Conservation (phyloP, 2,113 vertebrate genomes). For the Lophius piscatorius region DNA sequence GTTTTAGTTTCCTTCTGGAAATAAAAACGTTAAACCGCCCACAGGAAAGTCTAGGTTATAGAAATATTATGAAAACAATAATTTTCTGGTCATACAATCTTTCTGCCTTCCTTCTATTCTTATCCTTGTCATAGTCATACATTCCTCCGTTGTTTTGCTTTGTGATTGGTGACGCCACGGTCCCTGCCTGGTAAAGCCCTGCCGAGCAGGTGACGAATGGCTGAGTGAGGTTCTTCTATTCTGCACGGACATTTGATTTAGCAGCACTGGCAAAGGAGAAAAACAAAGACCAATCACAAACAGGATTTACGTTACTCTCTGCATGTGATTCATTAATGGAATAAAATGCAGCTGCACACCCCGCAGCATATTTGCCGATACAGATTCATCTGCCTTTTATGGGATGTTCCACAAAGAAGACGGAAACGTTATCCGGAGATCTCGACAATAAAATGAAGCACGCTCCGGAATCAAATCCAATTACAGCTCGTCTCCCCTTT, state of each 20-base stretch:
- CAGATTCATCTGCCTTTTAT: constrained; percentile 5
- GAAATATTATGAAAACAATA: no score
- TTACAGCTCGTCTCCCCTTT: neutral
- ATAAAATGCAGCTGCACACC: neutral
- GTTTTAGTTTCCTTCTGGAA: no score
- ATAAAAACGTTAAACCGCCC: no score
- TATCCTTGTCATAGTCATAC: neutral
- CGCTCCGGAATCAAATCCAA: neutral
- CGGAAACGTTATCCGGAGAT: neutral
- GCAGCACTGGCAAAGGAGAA: constrained; percentile 26
- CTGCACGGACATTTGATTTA: constrained; percentile 44
- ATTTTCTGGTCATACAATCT: no score
- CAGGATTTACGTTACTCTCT: constrained; percentile 35
- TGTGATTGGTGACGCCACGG: neutral
- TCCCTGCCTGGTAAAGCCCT: constrained; percentile 26
- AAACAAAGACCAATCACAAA: constrained; percentile 29
- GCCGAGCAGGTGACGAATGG: constrained; percentile 3
- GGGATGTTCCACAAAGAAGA: constrained; percentile 11
- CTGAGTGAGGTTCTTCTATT: constrained; percentile 42
- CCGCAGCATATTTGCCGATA: no score
- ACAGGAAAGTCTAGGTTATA: no score
- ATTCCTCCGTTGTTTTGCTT: no score
- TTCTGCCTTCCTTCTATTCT: neutral
- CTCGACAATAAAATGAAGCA: neutral
- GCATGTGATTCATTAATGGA: constrained; percentile 50